Evolutionary conservation across 2,113 vertebrate genomes (phyloP), one percentile per base, ranked within the genome.

Genomic region (Odobenus rosmarus): DNA sequence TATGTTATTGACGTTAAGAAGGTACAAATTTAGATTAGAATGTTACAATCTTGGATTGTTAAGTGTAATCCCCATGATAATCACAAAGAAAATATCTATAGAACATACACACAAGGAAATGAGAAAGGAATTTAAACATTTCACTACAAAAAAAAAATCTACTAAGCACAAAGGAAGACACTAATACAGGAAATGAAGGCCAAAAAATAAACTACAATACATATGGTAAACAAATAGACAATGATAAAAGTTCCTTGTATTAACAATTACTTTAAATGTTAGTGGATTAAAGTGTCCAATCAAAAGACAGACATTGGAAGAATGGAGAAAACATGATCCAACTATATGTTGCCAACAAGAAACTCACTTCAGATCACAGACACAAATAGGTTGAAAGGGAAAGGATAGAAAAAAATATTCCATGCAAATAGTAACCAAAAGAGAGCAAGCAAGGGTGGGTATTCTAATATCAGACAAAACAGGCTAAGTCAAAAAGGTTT

Each of bases 61-160:
- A 51, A 88, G 77, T 88, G 51, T 24, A 90, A 97, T 93, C n/a
- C 18, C 36, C 67, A 88, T 64, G 46, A 26, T 36, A 88, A 90
- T 46, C 33, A 87, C 53, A 53, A 87, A 88, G 33, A 62, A 62
- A 79, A 80, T 57, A 71, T 61, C 9, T 74, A 67, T 42, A 62
- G 24, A 81, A 91, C 16, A 69, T n/a, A 69, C 33, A 36, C 33
- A 69, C 67, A 64, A 62, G 51, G n/a, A 93, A 96, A 87, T 79
- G 16, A 57, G 53, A 90, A 91, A 31, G 4, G 0, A 71, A 53
- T 79, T 88, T 0, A 71, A 90, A 71, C 5, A 67, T 31, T 49
- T 59, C 31, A 51, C 31, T 81, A 36, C 7, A 21, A 71, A 71
- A n/a, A 85, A 64, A 28, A 61, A n/a, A 49, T 42, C 39, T 7